Evolutionary conservation across 2,113 vertebrate genomes (phyloP), one percentile per base, ranked within the genome.

Genomic region (Nipponia nippon): DNA sequence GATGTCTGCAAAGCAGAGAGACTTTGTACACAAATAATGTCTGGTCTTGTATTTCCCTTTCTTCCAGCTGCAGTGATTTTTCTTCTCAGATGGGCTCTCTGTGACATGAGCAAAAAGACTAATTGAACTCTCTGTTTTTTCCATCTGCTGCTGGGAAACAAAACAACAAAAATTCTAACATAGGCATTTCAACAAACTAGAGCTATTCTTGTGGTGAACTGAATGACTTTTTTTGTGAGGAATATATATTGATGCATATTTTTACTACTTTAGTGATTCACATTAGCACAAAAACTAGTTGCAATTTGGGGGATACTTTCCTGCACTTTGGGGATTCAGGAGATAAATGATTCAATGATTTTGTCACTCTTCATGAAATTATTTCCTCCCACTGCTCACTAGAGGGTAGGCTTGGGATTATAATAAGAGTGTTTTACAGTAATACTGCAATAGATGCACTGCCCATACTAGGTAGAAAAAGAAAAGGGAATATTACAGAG

Each of bases 351-450:
- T 53, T 65, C 80, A 58, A 58, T 85, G 69, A 66, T 76, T 63
- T 70, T 95, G 42, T 70, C 61, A 58, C 66, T 86, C 26, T 73
- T 36, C 50, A 29, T 62, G 40, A 81, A 69, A 42, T 80, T 32
- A 95, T 95, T 93, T 97, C 62, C 95, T 97, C 80, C 46, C 38
- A 47, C 47, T 95, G 96, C 94, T 97, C 97, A 93, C 96, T 97
- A 97, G 97, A 95, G 97, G 97, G 97, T 95, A 95, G 96, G 32
- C 96, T 97, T 97, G 97, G 94, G 94, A 96, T 96, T 96, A 46
- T 69, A 92, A 78, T 83, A 49, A 42, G 62, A 77, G 16, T 58
- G 10, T 94, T 90, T 71, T 69, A 52, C 58, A 86, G 42, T 27
- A 47, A 14, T 83, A 40, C 22, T 66, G 72, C 87, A 50, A 46